Conservation (phyloP, 2,797 vertebrate genomes). For the Lithobates sylvaticus region DNA sequence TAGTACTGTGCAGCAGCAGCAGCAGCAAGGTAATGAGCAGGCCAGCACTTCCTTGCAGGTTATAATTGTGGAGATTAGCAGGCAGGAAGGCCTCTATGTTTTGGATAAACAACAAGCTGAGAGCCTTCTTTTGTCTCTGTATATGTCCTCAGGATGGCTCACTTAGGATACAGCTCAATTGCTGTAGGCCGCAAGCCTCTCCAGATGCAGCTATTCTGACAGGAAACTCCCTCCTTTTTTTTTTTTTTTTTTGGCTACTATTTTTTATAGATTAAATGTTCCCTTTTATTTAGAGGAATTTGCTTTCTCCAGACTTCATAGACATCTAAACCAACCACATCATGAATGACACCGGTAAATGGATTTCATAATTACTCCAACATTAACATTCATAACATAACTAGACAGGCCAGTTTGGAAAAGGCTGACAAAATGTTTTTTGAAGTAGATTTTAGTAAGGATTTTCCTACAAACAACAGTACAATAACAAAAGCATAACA, state of each 20-base stretch:
- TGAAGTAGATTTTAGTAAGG: background rate
- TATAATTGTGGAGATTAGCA: conserved; percentile 56
- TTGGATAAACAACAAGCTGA: conserved; percentile 50
- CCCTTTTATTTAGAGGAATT: conserved; percentile 67
- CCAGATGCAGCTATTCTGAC: conserved; percentile 55
- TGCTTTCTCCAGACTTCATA: conserved; percentile 51
- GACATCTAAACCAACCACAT: conserved; percentile 50
- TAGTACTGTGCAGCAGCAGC: background rate
- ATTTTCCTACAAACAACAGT: background rate
- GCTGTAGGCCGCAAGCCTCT: conserved; percentile 47
- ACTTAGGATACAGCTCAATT: conserved; percentile 20
- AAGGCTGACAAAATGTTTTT: background rate
- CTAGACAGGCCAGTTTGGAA: background rate
- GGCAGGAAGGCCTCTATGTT: conserved; percentile 49
- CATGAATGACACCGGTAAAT: conserved; percentile 25
- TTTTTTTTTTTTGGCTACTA: conserved; percentile 29
- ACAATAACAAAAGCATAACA: background rate
- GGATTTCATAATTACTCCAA: conserved; percentile 16
- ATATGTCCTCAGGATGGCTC: conserved; percentile 38
- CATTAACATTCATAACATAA: background rate
- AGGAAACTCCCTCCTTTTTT: conserved; percentile 40
- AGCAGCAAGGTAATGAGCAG: conserved; percentile 17
- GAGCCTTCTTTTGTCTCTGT: conserved; percentile 45
- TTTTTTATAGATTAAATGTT: conserved; percentile 62
- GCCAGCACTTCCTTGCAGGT: conserved; percentile 6